Base-by-base conservation (phyloP, 2,888 invertebrate species). In the Rapana venosa region DNA sequence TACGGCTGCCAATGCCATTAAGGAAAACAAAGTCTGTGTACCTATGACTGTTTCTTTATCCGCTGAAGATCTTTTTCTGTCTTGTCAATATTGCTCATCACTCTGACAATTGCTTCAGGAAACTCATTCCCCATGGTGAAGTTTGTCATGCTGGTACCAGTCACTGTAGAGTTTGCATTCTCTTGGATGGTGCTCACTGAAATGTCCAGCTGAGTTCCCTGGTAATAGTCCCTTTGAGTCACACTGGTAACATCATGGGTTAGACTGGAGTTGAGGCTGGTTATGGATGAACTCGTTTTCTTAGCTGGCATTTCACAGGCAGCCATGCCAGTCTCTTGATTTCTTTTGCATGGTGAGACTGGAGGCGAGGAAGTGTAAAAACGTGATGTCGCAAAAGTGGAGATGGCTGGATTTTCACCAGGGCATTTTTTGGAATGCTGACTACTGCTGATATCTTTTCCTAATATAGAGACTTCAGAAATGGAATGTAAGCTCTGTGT, bases 31-130 rank as follows among this genome's bases (percentile, higher is more conserved):
- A 2, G 47, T 8, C 47, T 47, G 47, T 47, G 47, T 47, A 47
- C 47, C 47, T 47, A 47, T 47, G 47, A 47, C 8, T 47, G 47
- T 47, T 93, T 93, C 84, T 95, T 95, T 74, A 93, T 94, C 90
- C 93, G 93, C 90, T 94, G 93, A 47, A 95, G 92, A 32, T 94
- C 93, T 85, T 92, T 91, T 88, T 95, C 95, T 8, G 95, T 90
- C 81, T 93, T 93, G 5, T 94, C 93, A 74, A 95, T 95, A 90
- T 95, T 95, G 22, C 93, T 94, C 92, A 95, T 95, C 11, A 95
- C 91, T 8, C 93, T 93, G 17, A 94, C 95, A 61, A 95, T 93
- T 0, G 95, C 95, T 77, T 93, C 93, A 87, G 94, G 90, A 90
- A 95, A 95, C 20, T 93, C 90, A 32, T 95, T 95, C 90, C 95